phyloP scores from a whole-genome alignment of 2,888 invertebrate species.

The Pomacea canaliculata region DNA sequence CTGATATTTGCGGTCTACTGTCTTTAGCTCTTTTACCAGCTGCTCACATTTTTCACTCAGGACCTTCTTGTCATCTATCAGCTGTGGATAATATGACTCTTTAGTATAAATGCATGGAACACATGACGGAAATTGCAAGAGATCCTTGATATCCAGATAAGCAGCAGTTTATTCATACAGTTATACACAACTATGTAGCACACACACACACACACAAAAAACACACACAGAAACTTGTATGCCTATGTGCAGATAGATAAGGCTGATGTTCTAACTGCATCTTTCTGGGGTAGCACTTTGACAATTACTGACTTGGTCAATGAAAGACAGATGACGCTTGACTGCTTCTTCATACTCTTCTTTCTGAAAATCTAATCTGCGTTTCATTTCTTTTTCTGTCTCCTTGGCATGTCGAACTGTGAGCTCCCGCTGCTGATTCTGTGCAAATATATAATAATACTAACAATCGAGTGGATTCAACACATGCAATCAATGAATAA shows the following conservation, averaged over 20 bases:
- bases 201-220: too few species aligned
- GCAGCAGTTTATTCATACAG: too few species aligned
- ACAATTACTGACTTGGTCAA: constrained; percentile 65
- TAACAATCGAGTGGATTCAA: background rate
- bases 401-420: constrained; percentile 69
- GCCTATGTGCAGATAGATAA: too few species aligned
- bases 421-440: constrained; percentile 70
- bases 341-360: constrained; percentile 69
- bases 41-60: constrained; percentile 69
- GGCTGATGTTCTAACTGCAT: too few species aligned
- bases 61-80: constrained; percentile 70
- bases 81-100: constrained; percentile 44
- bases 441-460: constrained; percentile 1
- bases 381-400: constrained; percentile 69
- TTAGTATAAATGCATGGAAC: background rate
- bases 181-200: too few species aligned
- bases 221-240: too few species aligned
- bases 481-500: background rate
- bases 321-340: constrained; percentile 69
- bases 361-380: constrained; percentile 67
- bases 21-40: constrained; percentile 68
- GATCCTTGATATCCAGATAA: too few species aligned
- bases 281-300: too few species aligned
- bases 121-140: too few species aligned
- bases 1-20: constrained; percentile 67